Evolutionary conservation across 1,140 invertebrate genomes (phyloP), one percentile per base, ranked within the genome.

Genomic region (Formica exsecta): DNA sequence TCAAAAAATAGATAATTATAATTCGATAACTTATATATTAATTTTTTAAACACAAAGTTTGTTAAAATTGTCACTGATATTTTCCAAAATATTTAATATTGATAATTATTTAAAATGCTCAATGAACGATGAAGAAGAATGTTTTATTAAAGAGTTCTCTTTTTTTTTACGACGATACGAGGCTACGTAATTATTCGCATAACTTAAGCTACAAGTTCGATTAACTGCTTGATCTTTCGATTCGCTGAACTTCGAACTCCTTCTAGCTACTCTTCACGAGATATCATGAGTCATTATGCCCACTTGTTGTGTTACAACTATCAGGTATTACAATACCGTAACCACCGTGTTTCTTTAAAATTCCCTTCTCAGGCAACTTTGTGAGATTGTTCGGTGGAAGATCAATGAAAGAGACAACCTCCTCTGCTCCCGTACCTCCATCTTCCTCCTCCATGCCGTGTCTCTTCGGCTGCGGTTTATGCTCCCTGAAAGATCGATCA

Each of bases 281-380:
- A 96, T 36, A 83, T 92, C 97, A 97, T 62, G 96, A 97, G 91
- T 97, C 97, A 81, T 98, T 97, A 61, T 22, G 96, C 96, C 95
- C 96, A 96, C 38, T 70, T 57, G 44, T 65, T 77, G 7, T 59
- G 95, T 92, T 96, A 96, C 87, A 96, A 96, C 89, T 95, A 95
- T 92, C 96, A 86, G 94, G 95, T 92, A 96, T 96, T 92, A 97
- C 96, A 92, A 97, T 96, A 90, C 97, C 97, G 92, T 98, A 98
- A 88, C 96, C 96, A 92, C 92, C 95, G 93, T 97, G 97, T 94
- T 98, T 98, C 96, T 98, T 98, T 95, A 98, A 97, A 93, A 98
- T 97, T 89, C 98, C 98, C 90, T 97, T 97, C 94, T 98, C 98
- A 92, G 98, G 97, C 87, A 97, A 95, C 93, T 98, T 97, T 87